These are phyloP conservation scores for Phoebastria nigripes DNA, from an alignment of 2,797 vertebrate genomes.

Conservation along the genomic window DNA sequence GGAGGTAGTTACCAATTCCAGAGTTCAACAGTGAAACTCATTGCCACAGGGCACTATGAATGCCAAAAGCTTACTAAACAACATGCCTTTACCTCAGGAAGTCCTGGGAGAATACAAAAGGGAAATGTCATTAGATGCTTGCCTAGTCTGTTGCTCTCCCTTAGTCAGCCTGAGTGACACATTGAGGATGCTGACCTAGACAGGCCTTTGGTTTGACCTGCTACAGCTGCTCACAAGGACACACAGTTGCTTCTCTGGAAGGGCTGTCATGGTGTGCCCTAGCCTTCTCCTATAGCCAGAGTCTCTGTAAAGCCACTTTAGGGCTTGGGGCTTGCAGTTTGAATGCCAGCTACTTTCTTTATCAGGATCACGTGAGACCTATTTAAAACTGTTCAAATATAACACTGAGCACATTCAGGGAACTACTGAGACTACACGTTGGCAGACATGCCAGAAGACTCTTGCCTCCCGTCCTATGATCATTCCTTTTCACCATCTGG, in stretches of 20 bases:
- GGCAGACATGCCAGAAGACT: background rate
- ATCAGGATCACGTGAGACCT: background rate
- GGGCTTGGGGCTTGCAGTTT: background rate
- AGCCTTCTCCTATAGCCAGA: background rate
- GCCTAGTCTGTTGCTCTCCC: background rate
- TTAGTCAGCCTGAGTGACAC: background rate
- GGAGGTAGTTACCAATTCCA: background rate
- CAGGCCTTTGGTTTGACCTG: background rate
- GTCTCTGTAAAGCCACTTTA: background rate
- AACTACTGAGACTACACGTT: background rate
- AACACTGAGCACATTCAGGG: background rate
- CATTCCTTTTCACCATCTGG: background rate
- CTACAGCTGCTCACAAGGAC: background rate
- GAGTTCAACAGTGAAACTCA: background rate
- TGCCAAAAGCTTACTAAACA: background rate
- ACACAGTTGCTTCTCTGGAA: background rate
- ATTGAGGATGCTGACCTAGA: background rate
- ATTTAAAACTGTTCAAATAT: background rate
- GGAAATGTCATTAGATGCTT: background rate
- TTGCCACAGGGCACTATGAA: background rate
- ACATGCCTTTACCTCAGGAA: background rate
- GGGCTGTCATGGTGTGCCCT: background rate
- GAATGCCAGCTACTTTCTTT: background rate
- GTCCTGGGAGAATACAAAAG: background rate
- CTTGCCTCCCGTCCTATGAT: background rate